A percentile compares a stretch with the other conserved stretches of the same genome.
Conservation (phyloP, 2,888 invertebrate species). For the Sericinus montela region DNA sequence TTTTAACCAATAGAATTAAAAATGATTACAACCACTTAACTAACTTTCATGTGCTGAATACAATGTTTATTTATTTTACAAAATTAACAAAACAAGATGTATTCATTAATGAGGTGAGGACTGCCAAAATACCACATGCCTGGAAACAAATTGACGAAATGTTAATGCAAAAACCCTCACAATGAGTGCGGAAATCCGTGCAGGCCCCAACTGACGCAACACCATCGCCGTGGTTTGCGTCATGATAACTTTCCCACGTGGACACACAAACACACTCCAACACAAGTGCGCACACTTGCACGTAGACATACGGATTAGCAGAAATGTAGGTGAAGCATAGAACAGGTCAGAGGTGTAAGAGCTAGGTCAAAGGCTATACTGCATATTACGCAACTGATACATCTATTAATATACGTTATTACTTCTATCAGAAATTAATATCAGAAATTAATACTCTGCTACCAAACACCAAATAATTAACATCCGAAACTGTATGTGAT, state of each 20-base stretch:
- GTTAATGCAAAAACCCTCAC: background rate
- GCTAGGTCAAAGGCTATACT: background rate
- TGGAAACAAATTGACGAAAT: background rate
- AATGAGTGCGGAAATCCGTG: conserved; percentile 2
- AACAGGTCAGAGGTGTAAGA: background rate
- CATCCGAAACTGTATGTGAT: too few relatives aligned
- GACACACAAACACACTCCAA: conserved; percentile 23
- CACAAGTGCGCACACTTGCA: conserved; percentile 23
- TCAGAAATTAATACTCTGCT: too few relatives aligned
- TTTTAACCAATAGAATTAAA: too few relatives aligned
- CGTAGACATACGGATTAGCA: background rate
- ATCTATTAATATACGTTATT: background rate
- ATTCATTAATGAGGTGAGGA: background rate
- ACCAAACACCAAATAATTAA: too few relatives aligned
- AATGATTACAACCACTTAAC: too few relatives aligned
- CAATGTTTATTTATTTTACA: too few relatives aligned
- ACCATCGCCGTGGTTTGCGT: conserved; percentile 20
- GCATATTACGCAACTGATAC: background rate
- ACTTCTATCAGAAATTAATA: background rate
- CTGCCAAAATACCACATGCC: background rate
- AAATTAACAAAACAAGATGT: background rate
- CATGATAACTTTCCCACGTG: conserved; percentile 29
- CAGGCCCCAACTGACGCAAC: conserved; percentile 20
- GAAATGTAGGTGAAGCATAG: background rate
- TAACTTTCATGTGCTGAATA: too few relatives aligned